These are phyloP conservation scores for Ennomos erosarius DNA, from an alignment of 2,888 invertebrate genomes.

Conservation along the genomic window DNA sequence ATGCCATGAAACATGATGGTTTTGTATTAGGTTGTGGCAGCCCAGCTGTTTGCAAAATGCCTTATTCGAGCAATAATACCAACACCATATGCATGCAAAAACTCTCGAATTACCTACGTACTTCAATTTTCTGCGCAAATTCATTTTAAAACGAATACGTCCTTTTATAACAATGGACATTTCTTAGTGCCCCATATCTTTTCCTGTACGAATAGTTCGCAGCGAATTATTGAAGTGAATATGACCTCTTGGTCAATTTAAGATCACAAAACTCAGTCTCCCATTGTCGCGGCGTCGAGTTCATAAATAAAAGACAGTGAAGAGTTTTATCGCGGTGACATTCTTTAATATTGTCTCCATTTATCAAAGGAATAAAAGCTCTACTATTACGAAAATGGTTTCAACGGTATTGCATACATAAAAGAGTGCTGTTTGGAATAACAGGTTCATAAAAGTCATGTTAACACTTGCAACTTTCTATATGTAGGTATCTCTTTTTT, in stretches of 20 bases:
- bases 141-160: constrained; percentile 19
- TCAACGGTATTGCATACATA: constrained; percentile 1
- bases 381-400: constrained; percentile 16
- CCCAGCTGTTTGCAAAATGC: too few species aligned
- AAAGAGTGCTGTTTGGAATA: too few species aligned
- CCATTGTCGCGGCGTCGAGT: constrained; percentile 15
- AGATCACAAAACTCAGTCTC: constrained; percentile 18
- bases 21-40: too few species aligned
- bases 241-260: constrained; percentile 27
- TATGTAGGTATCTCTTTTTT: too few species aligned
- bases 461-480: too few species aligned
- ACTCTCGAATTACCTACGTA: too few species aligned
- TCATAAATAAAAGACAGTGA: constrained; percentile 23
- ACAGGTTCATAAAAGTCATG: too few species aligned
- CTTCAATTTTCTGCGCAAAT: constrained; percentile 17
- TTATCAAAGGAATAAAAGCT: constrained; percentile 19
- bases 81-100: too few species aligned
- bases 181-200: constrained; percentile 16
- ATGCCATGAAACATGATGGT: too few species aligned
- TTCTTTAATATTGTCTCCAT: constrained; percentile 26
- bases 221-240: constrained; percentile 26
- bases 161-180: constrained; percentile 28
- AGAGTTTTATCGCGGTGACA: constrained; percentile 26
- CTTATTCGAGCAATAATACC: too few species aligned
- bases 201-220: constrained; percentile 10